Evolutionary conservation across 2,113 vertebrate genomes (phyloP).

Genomic region (Sylvia atricapilla): DNA sequence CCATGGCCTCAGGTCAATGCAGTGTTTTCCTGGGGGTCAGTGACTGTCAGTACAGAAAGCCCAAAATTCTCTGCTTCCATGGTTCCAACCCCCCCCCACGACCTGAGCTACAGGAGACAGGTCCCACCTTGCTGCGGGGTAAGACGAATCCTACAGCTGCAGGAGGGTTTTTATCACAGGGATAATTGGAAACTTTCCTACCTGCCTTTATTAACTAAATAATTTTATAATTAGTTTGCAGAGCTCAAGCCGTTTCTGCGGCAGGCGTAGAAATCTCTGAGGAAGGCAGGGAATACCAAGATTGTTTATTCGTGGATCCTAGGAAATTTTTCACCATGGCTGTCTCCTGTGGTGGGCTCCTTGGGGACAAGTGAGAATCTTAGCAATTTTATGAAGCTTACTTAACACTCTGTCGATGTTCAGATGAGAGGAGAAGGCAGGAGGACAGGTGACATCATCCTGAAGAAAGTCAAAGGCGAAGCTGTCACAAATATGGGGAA

Average conservation of each 20-base stretch:
- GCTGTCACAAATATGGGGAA: neutral
- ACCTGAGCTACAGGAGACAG: neutral
- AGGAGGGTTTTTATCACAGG: neutral
- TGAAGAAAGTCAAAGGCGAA: neutral
- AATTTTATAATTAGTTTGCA: conserved; percentile 38
- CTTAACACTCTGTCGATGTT: neutral
- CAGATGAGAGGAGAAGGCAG: neutral
- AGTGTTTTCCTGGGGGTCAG: neutral
- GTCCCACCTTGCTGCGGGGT: conserved; percentile 14
- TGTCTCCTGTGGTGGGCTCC: neutral
- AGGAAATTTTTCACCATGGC: neutral
- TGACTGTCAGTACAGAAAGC: neutral
- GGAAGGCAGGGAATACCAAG: neutral
- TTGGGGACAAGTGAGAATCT: neutral
- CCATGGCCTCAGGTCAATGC: neutral
- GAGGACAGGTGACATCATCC: neutral
- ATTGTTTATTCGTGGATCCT: conserved; percentile 1
- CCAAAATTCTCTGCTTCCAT: neutral
- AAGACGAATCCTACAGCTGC: conserved; percentile 8
- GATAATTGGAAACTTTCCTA: conserved; percentile 23
- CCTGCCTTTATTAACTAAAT: conserved; percentile 41
- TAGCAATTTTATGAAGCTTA: conserved; percentile 5
- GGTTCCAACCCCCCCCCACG: neutral
- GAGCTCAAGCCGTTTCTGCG: neutral
- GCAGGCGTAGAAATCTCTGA: neutral